phyloP scores from a whole-genome alignment of 2,113 vertebrate genomes.

The Perognathus longimembris region DNA sequence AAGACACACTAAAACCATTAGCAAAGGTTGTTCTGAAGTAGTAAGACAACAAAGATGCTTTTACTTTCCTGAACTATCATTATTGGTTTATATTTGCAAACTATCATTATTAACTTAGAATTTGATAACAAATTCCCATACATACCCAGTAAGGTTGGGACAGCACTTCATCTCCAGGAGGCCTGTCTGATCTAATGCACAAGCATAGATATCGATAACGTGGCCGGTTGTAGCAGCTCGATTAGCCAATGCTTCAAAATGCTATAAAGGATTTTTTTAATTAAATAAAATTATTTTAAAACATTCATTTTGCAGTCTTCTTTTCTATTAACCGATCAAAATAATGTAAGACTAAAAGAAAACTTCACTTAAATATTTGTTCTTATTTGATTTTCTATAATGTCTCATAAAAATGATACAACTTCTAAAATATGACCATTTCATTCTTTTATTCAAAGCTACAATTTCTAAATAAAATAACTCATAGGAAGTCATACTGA shows the following conservation, averaged over 20 bases:
- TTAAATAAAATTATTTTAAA: constrained; percentile 58
- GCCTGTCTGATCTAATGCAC: constrained; percentile 97
- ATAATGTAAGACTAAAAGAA: constrained; percentile 39
- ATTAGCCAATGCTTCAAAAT: constrained; percentile 96
- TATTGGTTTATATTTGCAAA: not conserved
- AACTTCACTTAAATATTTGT: constrained; percentile 44
- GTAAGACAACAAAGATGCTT: not conserved
- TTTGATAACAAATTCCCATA: constrained; percentile 49
- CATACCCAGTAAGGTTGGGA: constrained; percentile 95
- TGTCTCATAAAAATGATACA: constrained; percentile 41
- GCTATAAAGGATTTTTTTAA: constrained; percentile 86
- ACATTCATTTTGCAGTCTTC: not conserved
- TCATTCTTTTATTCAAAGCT: constrained; percentile 43
- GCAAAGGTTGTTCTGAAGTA: not conserved
- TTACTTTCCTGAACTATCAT: not conserved
- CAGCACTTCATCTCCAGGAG: constrained; percentile 99
- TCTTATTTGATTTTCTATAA: constrained; percentile 46
- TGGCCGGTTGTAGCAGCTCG: constrained; percentile 95
- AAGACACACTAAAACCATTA: constrained; percentile 24
- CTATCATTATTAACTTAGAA: not conserved
- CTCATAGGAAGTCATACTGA: not conserved
- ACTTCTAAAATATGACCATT: constrained; percentile 8
- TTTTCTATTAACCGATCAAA: constrained; percentile 35
- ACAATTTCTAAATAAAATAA: constrained; percentile 26
- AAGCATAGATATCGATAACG: constrained; percentile 98